A percentile compares a stretch with the other conserved stretches of the same genome.
Conservation (phyloP, 2,797 vertebrate species). For the Natrix natrix region DNA sequence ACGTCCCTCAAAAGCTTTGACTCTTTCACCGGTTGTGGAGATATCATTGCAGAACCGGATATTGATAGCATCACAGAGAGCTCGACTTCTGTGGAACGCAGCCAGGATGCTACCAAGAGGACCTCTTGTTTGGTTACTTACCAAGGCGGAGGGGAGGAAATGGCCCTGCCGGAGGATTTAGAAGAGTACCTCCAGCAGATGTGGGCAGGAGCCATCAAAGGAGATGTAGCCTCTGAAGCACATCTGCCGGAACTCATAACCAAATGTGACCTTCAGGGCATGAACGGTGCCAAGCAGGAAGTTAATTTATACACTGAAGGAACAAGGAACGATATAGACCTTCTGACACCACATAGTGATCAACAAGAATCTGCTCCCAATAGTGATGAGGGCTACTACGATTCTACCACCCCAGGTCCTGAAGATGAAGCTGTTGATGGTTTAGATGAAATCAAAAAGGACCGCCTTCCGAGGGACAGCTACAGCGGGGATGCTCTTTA, state of each 20-base stretch:
- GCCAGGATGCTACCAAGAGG: slow-evolving; percentile 83
- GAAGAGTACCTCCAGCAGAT: slow-evolving; percentile 80
- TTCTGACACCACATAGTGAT: slow-evolving; percentile 92
- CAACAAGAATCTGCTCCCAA: slow-evolving; percentile 93
- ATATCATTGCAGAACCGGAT: slow-evolving; percentile 96
- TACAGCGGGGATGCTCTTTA: slow-evolving; percentile 98
- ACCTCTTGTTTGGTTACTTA: slow-evolving; percentile 93
- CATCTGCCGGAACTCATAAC: slow-evolving; percentile 62
- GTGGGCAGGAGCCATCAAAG: slow-evolving; percentile 70
- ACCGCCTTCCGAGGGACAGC: slow-evolving; percentile 90
- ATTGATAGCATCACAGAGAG: slow-evolving; percentile 88
- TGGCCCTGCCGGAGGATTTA: slow-evolving; percentile 90
- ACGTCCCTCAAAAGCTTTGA: slow-evolving; percentile 97
- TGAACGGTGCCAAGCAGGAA: slow-evolving; percentile 59
- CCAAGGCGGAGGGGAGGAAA: slow-evolving; percentile 97
- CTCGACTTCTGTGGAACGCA: slow-evolving; percentile 84
- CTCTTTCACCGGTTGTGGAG: slow-evolving; percentile 94
- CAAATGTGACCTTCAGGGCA: slow-evolving; percentile 59
- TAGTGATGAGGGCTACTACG: slow-evolving; percentile 94
- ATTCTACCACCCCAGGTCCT: slow-evolving; percentile 90
- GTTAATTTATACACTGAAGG: slow-evolving; percentile 70
- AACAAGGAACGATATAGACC: slow-evolving; percentile 70
- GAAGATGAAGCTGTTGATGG: slow-evolving; percentile 87
- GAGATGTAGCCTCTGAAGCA: slow-evolving; percentile 70
- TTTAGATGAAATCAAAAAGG: slow-evolving; percentile 71